These are phyloP conservation scores for Portevinia maculata DNA, from an alignment of 2,888 invertebrate genomes.

Conservation along the genomic window DNA sequence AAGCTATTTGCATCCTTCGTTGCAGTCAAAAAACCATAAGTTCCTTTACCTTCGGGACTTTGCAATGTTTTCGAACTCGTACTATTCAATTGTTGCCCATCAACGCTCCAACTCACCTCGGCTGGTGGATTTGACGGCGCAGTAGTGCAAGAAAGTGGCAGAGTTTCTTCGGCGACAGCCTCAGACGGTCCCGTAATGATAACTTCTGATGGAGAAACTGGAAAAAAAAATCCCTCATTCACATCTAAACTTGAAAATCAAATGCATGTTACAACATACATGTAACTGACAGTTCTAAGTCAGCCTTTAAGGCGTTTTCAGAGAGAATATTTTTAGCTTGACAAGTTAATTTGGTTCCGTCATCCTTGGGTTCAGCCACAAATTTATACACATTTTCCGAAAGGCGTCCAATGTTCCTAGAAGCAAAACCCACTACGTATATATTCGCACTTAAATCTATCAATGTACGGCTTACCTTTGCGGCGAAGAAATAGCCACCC, in stretches of 20 bases:
- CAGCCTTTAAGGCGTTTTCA: constrained; percentile 78
- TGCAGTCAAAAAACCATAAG: too few species aligned
- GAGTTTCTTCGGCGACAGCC: constrained; percentile 78
- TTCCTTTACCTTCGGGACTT: constrained; percentile 32
- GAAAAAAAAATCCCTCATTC: constrained; percentile 23
- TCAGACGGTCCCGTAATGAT: constrained; percentile 78
- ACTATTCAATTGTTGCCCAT: constrained; percentile 78
- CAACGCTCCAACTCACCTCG: constrained; percentile 80
- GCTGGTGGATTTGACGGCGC: constrained; percentile 80
- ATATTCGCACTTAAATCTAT: not conserved
- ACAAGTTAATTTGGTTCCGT: constrained; percentile 79
- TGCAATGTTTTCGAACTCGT: constrained; percentile 25
- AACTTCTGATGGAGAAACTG: constrained; percentile 80
- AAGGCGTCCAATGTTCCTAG: constrained; percentile 80
- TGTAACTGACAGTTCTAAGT: constrained; percentile 79
- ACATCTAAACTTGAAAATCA: too few species aligned
- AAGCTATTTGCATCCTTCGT: too few species aligned
- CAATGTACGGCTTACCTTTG: constrained; percentile 75
- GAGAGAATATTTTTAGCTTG: constrained; percentile 81
- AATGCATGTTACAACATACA: constrained; percentile 79
- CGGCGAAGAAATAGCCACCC: constrained; percentile 78
- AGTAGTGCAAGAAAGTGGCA: constrained; percentile 78
- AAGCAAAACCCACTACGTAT: not conserved
- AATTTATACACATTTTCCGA: constrained; percentile 81
- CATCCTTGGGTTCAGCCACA: constrained; percentile 78